Percentiles rank a stretch among this genome's conserved stretches.
Conservation (phyloP, 35 echinoderm and acorn worm genomes). For the Stichopus chloronotus region DNA sequence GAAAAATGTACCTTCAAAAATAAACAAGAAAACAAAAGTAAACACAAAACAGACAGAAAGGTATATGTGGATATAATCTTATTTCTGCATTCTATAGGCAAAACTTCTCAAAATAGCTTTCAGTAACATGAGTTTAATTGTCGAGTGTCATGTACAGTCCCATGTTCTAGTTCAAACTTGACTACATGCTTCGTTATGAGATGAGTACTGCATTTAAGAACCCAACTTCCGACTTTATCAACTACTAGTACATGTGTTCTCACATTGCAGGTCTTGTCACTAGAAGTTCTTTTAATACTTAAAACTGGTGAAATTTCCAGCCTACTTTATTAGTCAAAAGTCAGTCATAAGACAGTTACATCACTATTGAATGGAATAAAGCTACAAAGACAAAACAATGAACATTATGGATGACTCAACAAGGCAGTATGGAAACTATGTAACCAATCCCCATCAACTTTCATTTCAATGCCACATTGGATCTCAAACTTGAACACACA, state of each 20-base stretch:
- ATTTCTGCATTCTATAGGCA: constrained; percentile 9
- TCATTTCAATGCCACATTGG: background rate
- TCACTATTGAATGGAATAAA: constrained; percentile 24
- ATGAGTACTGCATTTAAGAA: background rate
- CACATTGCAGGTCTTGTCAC: background rate
- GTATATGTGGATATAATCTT: background rate
- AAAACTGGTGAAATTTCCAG: background rate
- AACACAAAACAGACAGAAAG: background rate
- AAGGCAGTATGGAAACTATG: background rate
- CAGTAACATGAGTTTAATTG: constrained; percentile 17
- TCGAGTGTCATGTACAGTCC: too few relatives aligned
- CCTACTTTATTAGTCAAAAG: constrained; percentile 20
- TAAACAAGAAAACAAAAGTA: background rate
- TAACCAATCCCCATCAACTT: background rate
- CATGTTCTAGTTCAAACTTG: background rate
- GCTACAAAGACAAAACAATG: constrained; percentile 21
- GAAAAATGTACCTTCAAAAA: constrained; percentile 16
- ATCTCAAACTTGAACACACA: constrained; percentile 7
- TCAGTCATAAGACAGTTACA: too few relatives aligned
- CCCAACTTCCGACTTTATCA: background rate
- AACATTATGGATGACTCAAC: constrained; percentile 13
- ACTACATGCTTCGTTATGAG: constrained; percentile 9
- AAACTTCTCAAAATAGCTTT: constrained; percentile 3
- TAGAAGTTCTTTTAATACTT: background rate
- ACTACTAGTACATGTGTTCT: constrained; percentile 20